Evolutionary conservation across 1,140 invertebrate genomes (phyloP), one percentile per base, ranked within the genome.

Genomic region (Steinernema khuongi): DNA sequence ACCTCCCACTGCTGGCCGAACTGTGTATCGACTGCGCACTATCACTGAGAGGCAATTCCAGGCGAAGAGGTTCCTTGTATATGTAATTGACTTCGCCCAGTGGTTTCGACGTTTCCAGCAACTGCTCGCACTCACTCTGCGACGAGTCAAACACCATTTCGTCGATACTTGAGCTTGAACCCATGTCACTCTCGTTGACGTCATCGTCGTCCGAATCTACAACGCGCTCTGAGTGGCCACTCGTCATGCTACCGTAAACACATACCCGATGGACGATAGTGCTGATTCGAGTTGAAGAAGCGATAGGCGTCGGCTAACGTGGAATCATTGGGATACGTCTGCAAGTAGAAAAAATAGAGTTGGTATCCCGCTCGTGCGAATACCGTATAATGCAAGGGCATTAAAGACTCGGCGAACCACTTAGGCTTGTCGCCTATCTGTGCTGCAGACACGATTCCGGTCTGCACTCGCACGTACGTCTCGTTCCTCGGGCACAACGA

Each of bases 361-460:
- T 31, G 1, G 7, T 29, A 75, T 14, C 29, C 14, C 4, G 0
- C 22, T 70, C 7, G 0, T 7, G 17, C 7, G 26, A 0, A 2
- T 29, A 77, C 76, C 50, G 31, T 89, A 83, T 97, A 98, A 60
- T 90, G 89, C 31, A 99, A 92, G 0, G 93, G 91, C 77, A 97
- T 94, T 26, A 99, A 87, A 2, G 89, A 88, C 72, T 94, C 90
- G 14, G 92, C 90, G 77, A 88, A 90, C 96, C 96, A 98, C 85
- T 96, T 95, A 0, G 91, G 88, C 86, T 99, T 99, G 86, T 99
- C 96, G 1, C 97, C 97, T 74, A 99, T 93, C 84, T 96, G 91
- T 14, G 91, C 88, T 0, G 96, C 94, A 87, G 97, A 94, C 86
- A 92, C 92, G 18, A 99, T 83, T 29, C 88, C 96, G 0, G 95